These are phyloP conservation scores for Loriculus beryllinus DNA, from an alignment of 2,797 vertebrate species.

Conservation along the genomic window DNA sequence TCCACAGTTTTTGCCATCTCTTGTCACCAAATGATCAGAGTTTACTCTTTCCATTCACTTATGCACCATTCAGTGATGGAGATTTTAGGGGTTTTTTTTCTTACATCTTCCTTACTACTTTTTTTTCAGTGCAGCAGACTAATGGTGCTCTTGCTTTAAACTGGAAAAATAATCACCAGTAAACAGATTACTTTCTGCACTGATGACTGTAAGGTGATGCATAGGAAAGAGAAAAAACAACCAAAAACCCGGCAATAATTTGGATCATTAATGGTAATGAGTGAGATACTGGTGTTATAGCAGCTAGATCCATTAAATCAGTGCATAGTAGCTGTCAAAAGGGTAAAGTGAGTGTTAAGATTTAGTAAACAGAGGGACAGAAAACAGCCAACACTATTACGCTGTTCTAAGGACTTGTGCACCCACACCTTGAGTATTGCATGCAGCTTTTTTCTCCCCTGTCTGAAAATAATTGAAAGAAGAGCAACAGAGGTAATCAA, in stretches of 20 bases:
- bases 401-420: not conserved
- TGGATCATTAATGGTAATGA: too few species aligned
- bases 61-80: not conserved
- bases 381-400: not conserved
- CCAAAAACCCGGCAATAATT: fast-evolving
- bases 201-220: not conserved
- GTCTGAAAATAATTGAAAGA: not conserved
- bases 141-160: not conserved
- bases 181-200: not conserved
- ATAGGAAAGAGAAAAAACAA: not conserved
- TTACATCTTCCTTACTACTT: not conserved
- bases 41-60: not conserved
- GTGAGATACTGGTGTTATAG: not conserved
- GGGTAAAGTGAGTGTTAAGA: too few species aligned
- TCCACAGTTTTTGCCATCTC: not conserved
- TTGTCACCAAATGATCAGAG: not conserved
- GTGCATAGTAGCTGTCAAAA: not conserved
- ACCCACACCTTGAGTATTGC: too few species aligned
- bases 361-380: not conserved
- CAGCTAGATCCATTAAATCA: not conserved
- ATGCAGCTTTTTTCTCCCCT: not conserved
- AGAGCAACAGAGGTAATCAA: not conserved
- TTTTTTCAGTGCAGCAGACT: not conserved
- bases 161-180: not conserved
- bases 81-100: not conserved